Base-by-base conservation (phyloP, 2,113 vertebrate species). In the Xiphorhynchus elegans region DNA sequence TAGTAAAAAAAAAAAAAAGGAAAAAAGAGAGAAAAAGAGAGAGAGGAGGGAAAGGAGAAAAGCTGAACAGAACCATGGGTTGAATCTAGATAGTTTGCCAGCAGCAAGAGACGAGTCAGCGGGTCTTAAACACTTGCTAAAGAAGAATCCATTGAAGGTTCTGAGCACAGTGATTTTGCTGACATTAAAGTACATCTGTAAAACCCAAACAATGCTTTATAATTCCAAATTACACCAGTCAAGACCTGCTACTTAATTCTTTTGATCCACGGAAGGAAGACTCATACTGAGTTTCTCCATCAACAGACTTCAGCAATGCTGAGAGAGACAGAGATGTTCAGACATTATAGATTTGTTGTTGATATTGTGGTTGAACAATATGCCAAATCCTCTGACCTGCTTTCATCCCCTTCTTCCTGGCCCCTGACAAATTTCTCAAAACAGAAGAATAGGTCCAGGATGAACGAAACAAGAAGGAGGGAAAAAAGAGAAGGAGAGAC, bases 31-130 rank as follows among this genome's bases (percentile, higher is more conserved):
- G n/a, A 89, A 52, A 96, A 28, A 92, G 86, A 83, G 89, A 95
- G 91, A 95, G 88, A 90, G 89, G 49, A 92, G 50, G 91, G 80
- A 96, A 95, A 90, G 89, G 90, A 93, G 84, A 83, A 97, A 94
- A 92, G 62, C 97, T 97, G 98, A 98, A 98, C 98, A 98, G 98
- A 98, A 97, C 98, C 98, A 98, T 97, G 97, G 98, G 98, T 98
- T 98, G 95, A 98, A 97, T 98, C 98, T 98, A 96, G 97, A 98
- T 98, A 98, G 98, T 98, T 98, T 99, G 98, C 98, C 98, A 98
- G 98, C 98, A 97, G 96, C 97, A 97, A 93, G 98, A 98, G 98
- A 98, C 94, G 97, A 98, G 96, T 98, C 97, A 97, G 95, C 93
- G 95, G 97, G 97, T 98, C 93, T 97, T 96, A 98, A 97, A 91